Conservation (phyloP, 2,888 invertebrate species). For the Melanotus villosus region DNA sequence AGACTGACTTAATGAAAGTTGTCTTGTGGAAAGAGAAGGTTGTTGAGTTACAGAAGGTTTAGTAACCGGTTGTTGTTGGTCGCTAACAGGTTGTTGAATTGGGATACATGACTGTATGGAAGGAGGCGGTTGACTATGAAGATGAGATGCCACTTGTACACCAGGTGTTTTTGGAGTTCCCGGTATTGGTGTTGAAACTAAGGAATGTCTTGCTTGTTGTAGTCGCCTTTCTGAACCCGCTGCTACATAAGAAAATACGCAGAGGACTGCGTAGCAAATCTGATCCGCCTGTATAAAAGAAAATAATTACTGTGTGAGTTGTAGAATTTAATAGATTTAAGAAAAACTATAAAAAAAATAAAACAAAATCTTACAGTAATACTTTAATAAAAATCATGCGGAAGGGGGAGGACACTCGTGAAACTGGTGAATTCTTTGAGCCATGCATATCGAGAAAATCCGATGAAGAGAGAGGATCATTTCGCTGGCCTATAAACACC, state of each 20-base stretch:
- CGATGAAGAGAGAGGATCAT: slow-evolving; percentile 84
- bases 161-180: slow-evolving; percentile 11
- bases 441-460: slow-evolving; percentile 82
- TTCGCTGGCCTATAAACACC: slow-evolving; percentile 81
- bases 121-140: slow-evolving; percentile 11
- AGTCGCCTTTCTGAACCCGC: slow-evolving; percentile 86
- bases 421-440: slow-evolving; percentile 61
- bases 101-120: slow-evolving; percentile 11
- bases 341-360: slow-evolving; percentile 48
- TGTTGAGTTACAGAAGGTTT: slow-evolving; percentile 49
- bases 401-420: slow-evolving; percentile 51
- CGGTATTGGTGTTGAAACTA: slow-evolving; percentile 49
- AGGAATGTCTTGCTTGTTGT: slow-evolving; percentile 54
- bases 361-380: slow-evolving; percentile 57
- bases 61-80: slow-evolving; percentile 1
- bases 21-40: slow-evolving; percentile 48
- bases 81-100: not conserved
- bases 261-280: slow-evolving; percentile 98
- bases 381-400: slow-evolving; percentile 57
- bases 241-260: slow-evolving; percentile 99
- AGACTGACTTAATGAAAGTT: slow-evolving; percentile 31
- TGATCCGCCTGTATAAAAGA: slow-evolving; percentile 88
- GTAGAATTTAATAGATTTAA: too few species aligned
- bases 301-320: slow-evolving; percentile 15
- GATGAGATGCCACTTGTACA: not conserved